Conservation (phyloP, 2,888 invertebrate genomes). For the Helicoverpa assulta region DNA sequence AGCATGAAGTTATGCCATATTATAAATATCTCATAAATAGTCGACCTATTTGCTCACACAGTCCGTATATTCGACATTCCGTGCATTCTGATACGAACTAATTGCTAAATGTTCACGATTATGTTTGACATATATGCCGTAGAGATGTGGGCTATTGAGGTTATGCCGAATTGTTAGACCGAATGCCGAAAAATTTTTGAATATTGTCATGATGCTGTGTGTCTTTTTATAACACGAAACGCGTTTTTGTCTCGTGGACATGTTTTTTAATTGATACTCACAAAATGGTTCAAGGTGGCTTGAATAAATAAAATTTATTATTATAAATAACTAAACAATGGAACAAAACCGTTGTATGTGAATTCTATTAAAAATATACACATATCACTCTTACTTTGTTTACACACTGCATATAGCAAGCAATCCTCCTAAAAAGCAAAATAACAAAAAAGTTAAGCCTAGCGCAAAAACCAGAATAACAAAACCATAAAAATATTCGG, state of each 20-base stretch:
- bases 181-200: not conserved
- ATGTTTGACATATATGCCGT: slow-evolving; percentile 17
- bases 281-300: no score
- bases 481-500: not conserved
- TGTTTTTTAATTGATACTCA: no score
- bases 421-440: no score
- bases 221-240: not conserved
- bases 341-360: no score
- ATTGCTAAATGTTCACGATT: slow-evolving; percentile 16
- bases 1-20: no score
- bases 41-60: not conserved
- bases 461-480: not conserved
- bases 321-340: no score
- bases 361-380: no score
- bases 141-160: slow-evolving; percentile 20
- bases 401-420: no score
- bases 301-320: no score
- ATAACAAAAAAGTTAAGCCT: not conserved
- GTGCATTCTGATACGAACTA: slow-evolving; percentile 23
- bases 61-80: slow-evolving; percentile 4
- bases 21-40: not conserved
- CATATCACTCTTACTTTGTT: no score
- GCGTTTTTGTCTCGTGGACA: no score
- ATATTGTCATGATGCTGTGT: not conserved
- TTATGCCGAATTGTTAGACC: not conserved